Conservation (phyloP, 1,140 invertebrate genomes). For the Lucilia sericata region DNA sequence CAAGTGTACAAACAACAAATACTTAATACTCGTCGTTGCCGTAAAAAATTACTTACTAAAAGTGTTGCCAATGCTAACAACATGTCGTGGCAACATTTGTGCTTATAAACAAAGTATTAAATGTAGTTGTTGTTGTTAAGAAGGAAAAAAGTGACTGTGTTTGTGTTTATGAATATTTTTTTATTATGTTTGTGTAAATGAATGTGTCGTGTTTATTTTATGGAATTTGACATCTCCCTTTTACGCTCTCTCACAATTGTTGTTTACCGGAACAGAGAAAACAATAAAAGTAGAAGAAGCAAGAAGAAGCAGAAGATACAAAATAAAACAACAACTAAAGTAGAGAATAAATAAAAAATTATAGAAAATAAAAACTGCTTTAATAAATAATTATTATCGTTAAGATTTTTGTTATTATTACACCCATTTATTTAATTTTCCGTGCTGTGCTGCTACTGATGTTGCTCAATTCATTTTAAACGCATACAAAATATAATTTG, state of each 20-base stretch:
- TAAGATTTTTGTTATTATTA: constrained; percentile 33
- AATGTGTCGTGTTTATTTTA: constrained; percentile 38
- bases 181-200: too few species aligned
- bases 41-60: constrained; percentile 5
- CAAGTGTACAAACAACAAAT: constrained; percentile 20
- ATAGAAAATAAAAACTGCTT: neutral
- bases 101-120: neutral
- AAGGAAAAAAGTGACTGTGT: neutral
- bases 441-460: neutral
- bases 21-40: neutral
- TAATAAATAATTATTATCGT: constrained; percentile 27
- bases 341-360: constrained; percentile 1
- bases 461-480: neutral
- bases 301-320: constrained; percentile 12
- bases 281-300: neutral
- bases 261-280: constrained; percentile 31
- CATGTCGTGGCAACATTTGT: constrained; percentile 7
- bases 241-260: constrained; percentile 26
- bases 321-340: constrained; percentile 1
- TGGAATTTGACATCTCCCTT: constrained; percentile 40
- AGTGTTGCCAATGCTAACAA: neutral
- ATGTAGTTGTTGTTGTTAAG: neutral
- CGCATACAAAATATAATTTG: constrained; percentile 18
- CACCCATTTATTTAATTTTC: constrained; percentile 27
- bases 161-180: neutral